Evolutionary conservation across 2,888 invertebrate species (phyloP), one percentile per base, ranked within the genome.

Genomic region (Deroplatys truncata): DNA sequence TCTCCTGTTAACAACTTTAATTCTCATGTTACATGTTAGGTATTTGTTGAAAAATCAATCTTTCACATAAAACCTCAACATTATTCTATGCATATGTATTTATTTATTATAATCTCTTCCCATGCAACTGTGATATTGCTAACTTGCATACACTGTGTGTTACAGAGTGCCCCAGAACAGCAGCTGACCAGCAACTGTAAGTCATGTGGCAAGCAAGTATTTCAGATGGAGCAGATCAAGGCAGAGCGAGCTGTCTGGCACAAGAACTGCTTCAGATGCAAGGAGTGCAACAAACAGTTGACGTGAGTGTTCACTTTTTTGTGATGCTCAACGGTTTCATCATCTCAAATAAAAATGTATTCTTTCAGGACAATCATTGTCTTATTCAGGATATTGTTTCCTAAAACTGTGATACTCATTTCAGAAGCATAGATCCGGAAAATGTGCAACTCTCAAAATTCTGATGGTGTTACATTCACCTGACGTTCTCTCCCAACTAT

Each of bases 211-310:
- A 97, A 98, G 93, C 96, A 97, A 90, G 99, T 99, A 89, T 99
- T 98, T 94, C 98, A 98, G 93, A 98, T 99, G 98, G 99, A 99
- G 94, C 97, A 98, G 92, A 96, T 98, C 91, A 98, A 98, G 94
- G 98, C 98, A 0, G 99, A 98, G 94, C 96, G 97, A 92, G 95
- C 96, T 88, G 95, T 97, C 91, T 99, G 98, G 97, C 99, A 99
- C 94, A 98, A 97, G 94, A 97, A 97, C 93, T 99, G 99, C 94
- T 98, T 99, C 95, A 95, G 98, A 92, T 99, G 99, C 93, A 95
- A 96, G 90, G 98, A 98, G 94, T 99, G 99, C 94, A 96, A 96
- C 93, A 98, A 98, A 93, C 98, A 97, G 92, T 95, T 99, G 91
- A 98, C 97, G 98, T 98, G 93, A 95, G 96, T 95, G n/a, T 35